Evolutionary conservation across 2,797 vertebrate species (phyloP).

Genomic region (Tenualosa thibaudeaui): DNA sequence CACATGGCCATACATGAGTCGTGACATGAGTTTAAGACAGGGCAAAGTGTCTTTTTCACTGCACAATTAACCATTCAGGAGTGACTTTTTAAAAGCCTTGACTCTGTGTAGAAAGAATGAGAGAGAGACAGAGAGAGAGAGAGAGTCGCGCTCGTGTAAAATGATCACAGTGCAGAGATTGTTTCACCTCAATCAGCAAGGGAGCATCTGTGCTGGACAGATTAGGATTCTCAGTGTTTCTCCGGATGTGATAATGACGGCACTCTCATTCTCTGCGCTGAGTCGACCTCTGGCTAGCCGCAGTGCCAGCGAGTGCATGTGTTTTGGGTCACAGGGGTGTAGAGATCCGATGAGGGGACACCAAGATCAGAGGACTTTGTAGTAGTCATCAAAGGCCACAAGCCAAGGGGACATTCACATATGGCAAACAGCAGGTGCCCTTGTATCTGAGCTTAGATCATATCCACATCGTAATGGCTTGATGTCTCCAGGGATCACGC

Average conservation of each 20-base stretch:
- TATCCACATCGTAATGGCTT: constrained; percentile 9
- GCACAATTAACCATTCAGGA: background rate
- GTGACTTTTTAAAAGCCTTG: background rate
- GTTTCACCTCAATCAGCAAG: background rate
- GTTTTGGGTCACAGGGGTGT: background rate
- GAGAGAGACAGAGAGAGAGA: background rate
- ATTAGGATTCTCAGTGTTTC: constrained; percentile 1
- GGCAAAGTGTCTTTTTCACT: background rate
- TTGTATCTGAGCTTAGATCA: constrained; percentile 5
- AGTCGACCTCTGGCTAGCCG: background rate
- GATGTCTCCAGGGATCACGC: background rate
- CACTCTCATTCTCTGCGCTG: background rate
- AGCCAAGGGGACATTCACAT: constrained; percentile 18
- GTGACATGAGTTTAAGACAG: background rate
- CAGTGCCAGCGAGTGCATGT: background rate
- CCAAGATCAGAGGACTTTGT: constrained; percentile 1
- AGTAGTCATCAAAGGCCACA: background rate
- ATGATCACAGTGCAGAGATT: background rate
- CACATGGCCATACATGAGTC: background rate
- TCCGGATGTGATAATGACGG: background rate
- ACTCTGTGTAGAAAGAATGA: background rate
- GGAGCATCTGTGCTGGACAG: background rate
- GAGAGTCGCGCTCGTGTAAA: background rate
- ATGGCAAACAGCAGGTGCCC: background rate
- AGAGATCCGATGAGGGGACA: background rate